Conservation (phyloP, 2,888 invertebrate genomes). For the Chelonus formosanus region DNA sequence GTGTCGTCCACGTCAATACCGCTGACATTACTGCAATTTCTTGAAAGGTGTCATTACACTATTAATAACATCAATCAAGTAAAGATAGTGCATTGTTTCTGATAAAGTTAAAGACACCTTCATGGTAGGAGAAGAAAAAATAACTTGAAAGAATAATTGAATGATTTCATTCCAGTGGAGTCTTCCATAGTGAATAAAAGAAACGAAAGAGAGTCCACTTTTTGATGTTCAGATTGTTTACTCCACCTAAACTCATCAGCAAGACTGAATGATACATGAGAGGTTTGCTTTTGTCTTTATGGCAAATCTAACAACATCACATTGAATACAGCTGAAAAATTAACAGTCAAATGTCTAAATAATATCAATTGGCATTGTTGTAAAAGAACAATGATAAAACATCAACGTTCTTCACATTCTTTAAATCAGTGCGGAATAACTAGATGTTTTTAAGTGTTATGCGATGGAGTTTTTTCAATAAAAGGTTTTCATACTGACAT, state of each 20-base stretch:
- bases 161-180: conserved; percentile 22
- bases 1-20: conserved; percentile 15
- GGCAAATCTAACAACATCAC: conserved; percentile 61
- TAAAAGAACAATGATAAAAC: conserved; percentile 33
- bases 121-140: neutral
- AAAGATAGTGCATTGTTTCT: neutral
- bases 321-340: conserved; percentile 18
- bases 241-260: conserved; percentile 7
- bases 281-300: conserved; percentile 43
- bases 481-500: conserved; percentile 7
- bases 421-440: conserved; percentile 39
- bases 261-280: conserved; percentile 31
- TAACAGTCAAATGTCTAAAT: neutral
- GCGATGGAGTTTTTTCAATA: conserved; percentile 50
- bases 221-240: conserved; percentile 28
- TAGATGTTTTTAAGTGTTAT: conserved; percentile 56
- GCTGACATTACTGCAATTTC: conserved; percentile 14
- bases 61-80: conserved; percentile 1
- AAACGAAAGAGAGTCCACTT: no score
- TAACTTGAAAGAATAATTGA: conserved; percentile 3
- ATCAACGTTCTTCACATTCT: conserved; percentile 3
- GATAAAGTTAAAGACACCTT: neutral
- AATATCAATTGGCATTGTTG: conserved; percentile 7
- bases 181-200: conserved; percentile 20
- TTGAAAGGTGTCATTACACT: conserved; percentile 6